phyloP scores from a whole-genome alignment of 2,797 vertebrate genomes.

The Lepidocolaptes lacrymiger region DNA sequence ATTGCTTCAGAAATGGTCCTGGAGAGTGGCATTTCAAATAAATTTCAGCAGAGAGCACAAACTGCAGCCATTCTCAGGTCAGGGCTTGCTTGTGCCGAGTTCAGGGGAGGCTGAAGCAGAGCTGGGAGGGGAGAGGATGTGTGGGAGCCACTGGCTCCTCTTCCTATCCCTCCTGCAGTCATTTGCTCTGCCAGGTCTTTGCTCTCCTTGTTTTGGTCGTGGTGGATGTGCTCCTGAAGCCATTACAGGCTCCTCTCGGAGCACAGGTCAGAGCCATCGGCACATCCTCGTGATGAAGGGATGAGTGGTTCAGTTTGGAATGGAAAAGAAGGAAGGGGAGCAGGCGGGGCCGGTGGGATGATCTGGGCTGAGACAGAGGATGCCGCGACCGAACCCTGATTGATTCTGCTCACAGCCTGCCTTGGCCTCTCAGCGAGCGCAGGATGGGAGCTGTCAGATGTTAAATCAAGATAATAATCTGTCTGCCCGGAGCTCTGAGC shows the following conservation, averaged over 20 bases:
- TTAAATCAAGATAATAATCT: slow-evolving; percentile 17
- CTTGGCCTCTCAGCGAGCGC: neutral
- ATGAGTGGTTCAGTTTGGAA: neutral
- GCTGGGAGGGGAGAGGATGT: neutral
- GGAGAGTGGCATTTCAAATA: neutral
- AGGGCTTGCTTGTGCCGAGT: neutral
- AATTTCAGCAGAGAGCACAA: slow-evolving; percentile 18
- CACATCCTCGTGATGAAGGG: neutral
- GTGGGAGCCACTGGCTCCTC: neutral
- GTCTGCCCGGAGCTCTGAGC: neutral
- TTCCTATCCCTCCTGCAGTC: neutral
- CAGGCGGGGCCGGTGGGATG: neutral
- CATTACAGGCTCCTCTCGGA: fast-evolving
- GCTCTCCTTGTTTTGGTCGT: neutral
- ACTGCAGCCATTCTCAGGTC: neutral
- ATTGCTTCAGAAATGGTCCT: slow-evolving; percentile 18
- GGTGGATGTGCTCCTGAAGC: neutral
- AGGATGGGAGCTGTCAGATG: slow-evolving; percentile 26
- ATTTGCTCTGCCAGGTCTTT: neutral
- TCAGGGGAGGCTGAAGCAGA: neutral
- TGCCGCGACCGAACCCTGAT: neutral
- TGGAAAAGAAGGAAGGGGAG: neutral
- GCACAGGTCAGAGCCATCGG: fast-evolving
- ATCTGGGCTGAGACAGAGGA: neutral
- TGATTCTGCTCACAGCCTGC: neutral